A percentile compares a stretch with the other conserved stretches of the same genome.
Conservation (phyloP, 1,140 invertebrate genomes). For the Nixonia krombeini region DNA sequence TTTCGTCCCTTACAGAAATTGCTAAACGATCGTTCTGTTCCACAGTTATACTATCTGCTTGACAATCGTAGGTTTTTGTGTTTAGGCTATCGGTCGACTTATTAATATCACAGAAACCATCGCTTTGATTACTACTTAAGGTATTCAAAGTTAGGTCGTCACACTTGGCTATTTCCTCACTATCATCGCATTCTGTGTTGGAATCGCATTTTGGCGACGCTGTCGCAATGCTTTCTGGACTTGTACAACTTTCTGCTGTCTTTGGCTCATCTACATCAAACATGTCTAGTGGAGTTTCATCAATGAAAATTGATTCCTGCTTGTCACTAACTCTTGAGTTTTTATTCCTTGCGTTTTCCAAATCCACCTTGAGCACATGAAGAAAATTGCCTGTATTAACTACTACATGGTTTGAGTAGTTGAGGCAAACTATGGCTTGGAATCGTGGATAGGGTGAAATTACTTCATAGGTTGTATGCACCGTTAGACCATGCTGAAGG, state of each 20-base stretch:
- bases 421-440: slow-evolving; percentile 75
- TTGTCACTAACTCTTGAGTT: slow-evolving; percentile 55
- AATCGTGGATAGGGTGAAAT: slow-evolving; percentile 79
- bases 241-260: slow-evolving; percentile 55
- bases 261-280: slow-evolving; percentile 63
- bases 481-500: slow-evolving; percentile 77
- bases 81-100: slow-evolving; percentile 56
- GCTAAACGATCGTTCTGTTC: slow-evolving; percentile 53
- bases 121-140: slow-evolving; percentile 59
- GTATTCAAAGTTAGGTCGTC: slow-evolving; percentile 55
- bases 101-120: slow-evolving; percentile 64
- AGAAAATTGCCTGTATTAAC: slow-evolving; percentile 82
- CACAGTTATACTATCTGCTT: slow-evolving; percentile 31
- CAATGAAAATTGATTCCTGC: slow-evolving; percentile 51
- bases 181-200: slow-evolving; percentile 53
- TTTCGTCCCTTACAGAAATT: slow-evolving; percentile 68
- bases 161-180: slow-evolving; percentile 58
- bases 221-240: slow-evolving; percentile 46
- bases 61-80: slow-evolving; percentile 55
- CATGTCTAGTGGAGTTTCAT: slow-evolving; percentile 57
- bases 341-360: slow-evolving; percentile 61
- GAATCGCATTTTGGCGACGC: slow-evolving; percentile 58
- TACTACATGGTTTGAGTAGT: slow-evolving; percentile 77
- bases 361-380: slow-evolving; percentile 74
- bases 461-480: slow-evolving; percentile 80